A percentile compares a stretch with the other conserved stretches of the same genome.
phyloP scores from a whole-genome alignment of 2,888 invertebrate genomes.

The Xanthia icteritia region DNA sequence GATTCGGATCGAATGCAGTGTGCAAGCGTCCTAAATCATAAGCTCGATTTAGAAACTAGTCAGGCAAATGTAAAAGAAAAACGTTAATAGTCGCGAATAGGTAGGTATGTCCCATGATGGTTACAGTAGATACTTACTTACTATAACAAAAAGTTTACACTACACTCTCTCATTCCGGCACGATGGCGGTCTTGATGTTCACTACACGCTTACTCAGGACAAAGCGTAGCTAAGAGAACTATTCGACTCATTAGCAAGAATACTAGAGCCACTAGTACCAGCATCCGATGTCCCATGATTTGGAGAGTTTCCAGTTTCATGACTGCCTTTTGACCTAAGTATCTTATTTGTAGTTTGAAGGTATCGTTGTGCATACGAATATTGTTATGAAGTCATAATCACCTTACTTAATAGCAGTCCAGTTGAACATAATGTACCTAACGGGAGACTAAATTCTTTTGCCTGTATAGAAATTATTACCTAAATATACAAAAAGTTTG shows the following conservation, averaged over 20 bases:
- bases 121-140: too few relatives aligned
- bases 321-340: conserved; percentile 24
- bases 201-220: conserved; percentile 23
- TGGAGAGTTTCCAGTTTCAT: conserved; percentile 49
- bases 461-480: too few relatives aligned
- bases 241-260: conserved; percentile 51
- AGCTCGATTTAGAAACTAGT: neutral
- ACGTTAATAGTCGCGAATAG: too few relatives aligned
- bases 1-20: neutral
- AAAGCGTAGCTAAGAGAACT: conserved; percentile 31
- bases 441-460: too few relatives aligned
- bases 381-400: neutral
- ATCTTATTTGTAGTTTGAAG: neutral
- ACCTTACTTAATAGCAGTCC: neutral
- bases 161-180: neutral
- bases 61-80: neutral
- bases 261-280: conserved; percentile 12
- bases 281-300: conserved; percentile 38
- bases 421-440: too few relatives aligned
- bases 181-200: neutral
- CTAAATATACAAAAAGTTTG: too few relatives aligned
- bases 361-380: neutral
- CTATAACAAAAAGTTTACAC: neutral
- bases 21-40: neutral
- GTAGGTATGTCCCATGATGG: too few relatives aligned